phyloP scores from a whole-genome alignment of 2,797 vertebrate species.

The Champsocephalus gunnari region DNA sequence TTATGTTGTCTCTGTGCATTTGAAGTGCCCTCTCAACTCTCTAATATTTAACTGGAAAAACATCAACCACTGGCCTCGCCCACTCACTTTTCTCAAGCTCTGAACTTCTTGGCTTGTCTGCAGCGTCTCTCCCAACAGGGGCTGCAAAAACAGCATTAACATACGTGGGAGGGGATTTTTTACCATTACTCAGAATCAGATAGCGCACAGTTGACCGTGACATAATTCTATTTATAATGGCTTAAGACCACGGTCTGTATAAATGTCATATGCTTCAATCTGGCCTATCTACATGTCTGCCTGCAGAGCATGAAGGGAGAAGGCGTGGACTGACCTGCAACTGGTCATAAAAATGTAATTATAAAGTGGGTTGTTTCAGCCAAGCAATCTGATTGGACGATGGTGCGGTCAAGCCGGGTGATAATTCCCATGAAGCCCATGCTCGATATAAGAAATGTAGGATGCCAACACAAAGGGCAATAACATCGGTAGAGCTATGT shows the following conservation, averaged over 20 bases:
- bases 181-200: slow-evolving; percentile 77
- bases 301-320: slow-evolving; percentile 55
- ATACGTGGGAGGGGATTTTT: slow-evolving; percentile 74
- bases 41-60: slow-evolving; percentile 45
- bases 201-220: slow-evolving; percentile 72
- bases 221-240: slow-evolving; percentile 80
- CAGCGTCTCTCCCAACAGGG: slow-evolving; percentile 63
- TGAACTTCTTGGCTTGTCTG: slow-evolving; percentile 65
- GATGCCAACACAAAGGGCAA: background rate
- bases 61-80: slow-evolving; percentile 54
- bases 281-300: slow-evolving; percentile 67
- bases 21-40: slow-evolving; percentile 40
- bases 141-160: slow-evolving; percentile 72
- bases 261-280: slow-evolving; percentile 61
- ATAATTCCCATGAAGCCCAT: slow-evolving; percentile 37
- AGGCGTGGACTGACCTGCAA: slow-evolving; percentile 49
- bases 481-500: background rate
- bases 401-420: slow-evolving; percentile 1
- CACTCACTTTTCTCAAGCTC: slow-evolving; percentile 66
- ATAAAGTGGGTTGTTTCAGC: slow-evolving; percentile 48
- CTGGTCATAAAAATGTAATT: slow-evolving; percentile 53
- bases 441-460: slow-evolving; percentile 4
- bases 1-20: slow-evolving; percentile 29
- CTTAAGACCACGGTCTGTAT: slow-evolving; percentile 56
- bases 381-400: slow-evolving; percentile 56